These are phyloP conservation scores for Nephrocerus scutellatus DNA, from an alignment of 2,888 invertebrate genomes.

Conservation along the genomic window DNA sequence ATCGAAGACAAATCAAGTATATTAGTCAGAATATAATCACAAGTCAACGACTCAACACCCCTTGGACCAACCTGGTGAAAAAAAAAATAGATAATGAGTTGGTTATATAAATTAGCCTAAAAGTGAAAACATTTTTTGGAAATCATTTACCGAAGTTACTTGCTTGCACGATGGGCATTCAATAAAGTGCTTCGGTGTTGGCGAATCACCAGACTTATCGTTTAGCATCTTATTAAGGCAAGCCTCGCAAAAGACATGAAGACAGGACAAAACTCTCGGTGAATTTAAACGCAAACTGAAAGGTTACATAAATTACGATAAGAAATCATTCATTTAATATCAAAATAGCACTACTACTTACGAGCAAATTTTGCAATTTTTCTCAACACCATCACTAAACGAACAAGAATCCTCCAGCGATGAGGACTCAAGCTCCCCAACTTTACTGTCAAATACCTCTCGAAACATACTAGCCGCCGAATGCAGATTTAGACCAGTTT, in stretches of 20 bases:
- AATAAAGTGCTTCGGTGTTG: conserved; percentile 50
- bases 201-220: conserved; percentile 62
- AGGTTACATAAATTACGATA: conserved; percentile 20
- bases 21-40: conserved; percentile 81
- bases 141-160: conserved; percentile 62
- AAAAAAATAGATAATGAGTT: too few relatives aligned
- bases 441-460: conserved; percentile 38
- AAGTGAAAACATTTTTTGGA: neutral
- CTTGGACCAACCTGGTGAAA: conserved; percentile 59
- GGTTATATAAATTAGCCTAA: neutral
- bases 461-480: conserved; percentile 30
- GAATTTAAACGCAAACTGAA: conserved; percentile 65
- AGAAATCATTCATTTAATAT: conserved; percentile 8
- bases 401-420: conserved; percentile 45
- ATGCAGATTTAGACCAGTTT: conserved; percentile 11
- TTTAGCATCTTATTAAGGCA: conserved; percentile 78
- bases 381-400: conserved; percentile 49
- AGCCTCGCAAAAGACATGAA: conserved; percentile 91
- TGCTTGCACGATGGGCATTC: conserved; percentile 79
- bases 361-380: conserved; percentile 62
- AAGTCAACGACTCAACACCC: conserved; percentile 71
- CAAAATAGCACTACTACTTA: conserved; percentile 41
- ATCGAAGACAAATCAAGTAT: conserved; percentile 75
- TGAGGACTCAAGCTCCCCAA: conserved; percentile 38
- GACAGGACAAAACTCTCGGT: conserved; percentile 84